phyloP scores from a whole-genome alignment of 1,140 invertebrate species.

The Cotesia chilonis region DNA sequence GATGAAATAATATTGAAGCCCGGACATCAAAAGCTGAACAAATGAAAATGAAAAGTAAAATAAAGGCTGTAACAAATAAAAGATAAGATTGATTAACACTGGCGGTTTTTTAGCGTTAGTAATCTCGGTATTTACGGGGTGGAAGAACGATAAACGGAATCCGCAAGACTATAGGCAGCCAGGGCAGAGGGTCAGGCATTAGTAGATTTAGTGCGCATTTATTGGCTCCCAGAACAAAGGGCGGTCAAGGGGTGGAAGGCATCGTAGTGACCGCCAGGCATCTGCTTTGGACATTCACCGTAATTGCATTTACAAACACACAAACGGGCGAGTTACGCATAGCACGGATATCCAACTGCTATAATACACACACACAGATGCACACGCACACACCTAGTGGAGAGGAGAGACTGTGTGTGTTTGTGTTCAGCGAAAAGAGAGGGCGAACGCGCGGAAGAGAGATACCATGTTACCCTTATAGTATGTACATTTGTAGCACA shows the following conservation, averaged over 20 bases:
- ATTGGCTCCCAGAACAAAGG: slow-evolving; percentile 55
- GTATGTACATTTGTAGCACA: background rate
- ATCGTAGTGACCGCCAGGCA: slow-evolving; percentile 55
- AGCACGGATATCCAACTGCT: background rate
- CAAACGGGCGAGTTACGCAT: slow-evolving; percentile 40
- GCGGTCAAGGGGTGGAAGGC: slow-evolving; percentile 45
- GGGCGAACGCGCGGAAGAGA: background rate
- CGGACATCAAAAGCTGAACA: too few relatives aligned
- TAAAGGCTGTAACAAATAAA: too few relatives aligned
- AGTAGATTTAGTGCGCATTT: slow-evolving; percentile 57
- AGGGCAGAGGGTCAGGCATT: slow-evolving; percentile 35
- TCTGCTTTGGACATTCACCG: slow-evolving; percentile 59
- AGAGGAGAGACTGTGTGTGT: too few relatives aligned
- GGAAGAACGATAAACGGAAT: slow-evolving; percentile 28
- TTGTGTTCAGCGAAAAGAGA: background rate
- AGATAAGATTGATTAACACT: too few relatives aligned
- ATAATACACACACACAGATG: too few relatives aligned
- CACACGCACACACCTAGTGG: too few relatives aligned
- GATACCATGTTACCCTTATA: background rate
- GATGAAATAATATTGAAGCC: too few relatives aligned
- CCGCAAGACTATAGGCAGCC: slow-evolving; percentile 14
- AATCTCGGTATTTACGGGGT: background rate
- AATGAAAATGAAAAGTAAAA: too few relatives aligned
- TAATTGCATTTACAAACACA: slow-evolving; percentile 57
- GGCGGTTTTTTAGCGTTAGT: background rate